Evolutionary conservation across 2,113 vertebrate species (phyloP).

Genomic region (Chrysemys picta): DNA sequence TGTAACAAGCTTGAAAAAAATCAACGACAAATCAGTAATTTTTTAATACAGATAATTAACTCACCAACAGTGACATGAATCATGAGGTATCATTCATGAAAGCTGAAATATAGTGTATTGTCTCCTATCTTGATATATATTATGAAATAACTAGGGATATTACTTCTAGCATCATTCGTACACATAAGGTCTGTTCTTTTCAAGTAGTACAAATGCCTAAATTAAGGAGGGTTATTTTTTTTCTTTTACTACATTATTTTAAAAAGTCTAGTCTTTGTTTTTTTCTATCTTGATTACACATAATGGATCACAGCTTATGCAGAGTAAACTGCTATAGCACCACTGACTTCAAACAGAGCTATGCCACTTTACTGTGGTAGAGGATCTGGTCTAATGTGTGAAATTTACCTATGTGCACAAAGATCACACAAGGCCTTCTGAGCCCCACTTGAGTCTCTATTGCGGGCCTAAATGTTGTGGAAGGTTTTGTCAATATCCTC

Average conservation of each 20-base stretch:
- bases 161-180: not conserved
- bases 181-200: not conserved
- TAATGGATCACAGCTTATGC: not conserved
- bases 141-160: not conserved
- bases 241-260: not conserved
- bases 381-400: not conserved
- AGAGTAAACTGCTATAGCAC: not conserved
- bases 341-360: not conserved
- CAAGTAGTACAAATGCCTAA: not conserved
- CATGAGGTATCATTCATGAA: not conserved
- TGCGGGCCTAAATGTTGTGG: not conserved
- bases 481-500: rapidly evolving
- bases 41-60: conserved; percentile 46
- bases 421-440: not conserved
- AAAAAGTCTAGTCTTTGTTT: not conserved
- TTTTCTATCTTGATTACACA: not conserved
- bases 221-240: not conserved
- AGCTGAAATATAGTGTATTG: not conserved
- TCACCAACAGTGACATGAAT: conserved; percentile 2
- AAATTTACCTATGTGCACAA: not conserved
- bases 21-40: conserved; percentile 42
- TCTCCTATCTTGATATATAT: not conserved
- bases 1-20: conserved; percentile 24
- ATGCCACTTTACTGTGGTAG: not conserved
- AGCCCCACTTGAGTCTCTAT: not conserved